Percentiles rank a stretch among this genome's conserved stretches.
Evolutionary conservation across 2,113 vertebrate species (phyloP).

Genomic region (Varanus salvator): DNA sequence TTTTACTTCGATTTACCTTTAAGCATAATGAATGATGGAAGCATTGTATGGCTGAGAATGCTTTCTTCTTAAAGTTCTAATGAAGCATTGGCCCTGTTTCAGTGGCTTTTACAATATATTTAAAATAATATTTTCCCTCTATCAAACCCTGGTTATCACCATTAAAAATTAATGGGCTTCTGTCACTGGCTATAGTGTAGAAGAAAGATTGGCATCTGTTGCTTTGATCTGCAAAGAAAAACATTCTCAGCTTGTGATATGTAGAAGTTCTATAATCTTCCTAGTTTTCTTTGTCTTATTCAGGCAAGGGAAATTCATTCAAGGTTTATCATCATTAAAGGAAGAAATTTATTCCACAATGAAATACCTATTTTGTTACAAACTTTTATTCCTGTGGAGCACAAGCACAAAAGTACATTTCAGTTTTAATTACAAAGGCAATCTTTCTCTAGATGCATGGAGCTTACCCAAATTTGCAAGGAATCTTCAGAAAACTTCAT

Average conservation of each 20-base stretch:
- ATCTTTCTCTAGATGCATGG: constrained; percentile 26
- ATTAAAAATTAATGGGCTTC: constrained; percentile 10
- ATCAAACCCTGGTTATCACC: background rate
- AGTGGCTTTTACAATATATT: background rate
- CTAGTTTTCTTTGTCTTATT: background rate
- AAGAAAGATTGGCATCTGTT: background rate
- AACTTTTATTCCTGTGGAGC: constrained; percentile 19
- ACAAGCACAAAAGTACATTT: constrained; percentile 50
- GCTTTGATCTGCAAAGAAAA: background rate
- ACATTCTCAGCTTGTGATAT: background rate
- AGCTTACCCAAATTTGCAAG: constrained; percentile 14
- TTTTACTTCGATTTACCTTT: constrained; percentile 1
- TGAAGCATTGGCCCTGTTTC: background rate
- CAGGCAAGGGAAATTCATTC: constrained; percentile 19
- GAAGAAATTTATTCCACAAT: constrained; percentile 32
- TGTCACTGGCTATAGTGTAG: background rate
- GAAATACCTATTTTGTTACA: constrained; percentile 16
- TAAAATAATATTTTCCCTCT: background rate
- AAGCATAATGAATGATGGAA: constrained; percentile 31
- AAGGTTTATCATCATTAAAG: constrained; percentile 12
- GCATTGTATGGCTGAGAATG: constrained; percentile 4
- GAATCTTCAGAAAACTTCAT: background rate
- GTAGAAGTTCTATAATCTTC: background rate
- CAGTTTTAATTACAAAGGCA: background rate
- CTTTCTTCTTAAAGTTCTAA: constrained; percentile 23